Evolutionary conservation across 2,797 vertebrate genomes (phyloP).

Genomic region (Novumbra hubbsi): DNA sequence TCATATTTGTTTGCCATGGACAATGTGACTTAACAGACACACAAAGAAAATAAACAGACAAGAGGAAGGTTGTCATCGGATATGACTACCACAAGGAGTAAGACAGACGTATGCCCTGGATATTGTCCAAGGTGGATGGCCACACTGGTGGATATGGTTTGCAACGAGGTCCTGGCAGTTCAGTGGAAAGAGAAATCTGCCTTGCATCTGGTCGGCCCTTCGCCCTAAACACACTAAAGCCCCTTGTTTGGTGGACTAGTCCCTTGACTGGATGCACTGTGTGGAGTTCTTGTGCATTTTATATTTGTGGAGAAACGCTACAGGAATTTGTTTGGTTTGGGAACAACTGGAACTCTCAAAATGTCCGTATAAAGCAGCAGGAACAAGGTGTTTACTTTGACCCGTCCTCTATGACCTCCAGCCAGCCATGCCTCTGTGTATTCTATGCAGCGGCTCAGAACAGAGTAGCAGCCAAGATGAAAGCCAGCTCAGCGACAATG

Average conservation of each 20-base stretch:
- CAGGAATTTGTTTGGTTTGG: constrained; percentile 31
- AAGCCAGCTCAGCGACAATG: constrained; percentile 61
- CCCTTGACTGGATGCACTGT: constrained; percentile 67
- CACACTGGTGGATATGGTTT: constrained; percentile 49
- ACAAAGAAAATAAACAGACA: no score
- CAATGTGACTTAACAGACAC: no score
- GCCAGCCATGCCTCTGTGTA: background rate
- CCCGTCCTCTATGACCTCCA: constrained; percentile 15
- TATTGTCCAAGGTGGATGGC: background rate
- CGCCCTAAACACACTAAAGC: constrained; percentile 79
- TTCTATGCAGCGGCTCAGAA: background rate
- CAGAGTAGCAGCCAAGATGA: constrained; percentile 65
- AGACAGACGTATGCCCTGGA: background rate
- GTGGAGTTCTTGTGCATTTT: constrained; percentile 81
- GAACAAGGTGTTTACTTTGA: background rate
- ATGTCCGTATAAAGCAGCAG: background rate
- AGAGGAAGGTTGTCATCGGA: no score
- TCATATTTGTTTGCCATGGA: no score
- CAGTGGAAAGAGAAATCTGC: constrained; percentile 79
- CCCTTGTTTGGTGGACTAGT: constrained; percentile 75
- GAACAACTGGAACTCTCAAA: background rate
- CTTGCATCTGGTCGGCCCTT: constrained; percentile 73
- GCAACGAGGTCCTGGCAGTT: constrained; percentile 73
- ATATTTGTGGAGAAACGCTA: constrained; percentile 81
- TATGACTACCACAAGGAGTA: no score